phyloP scores from a whole-genome alignment of 53 echinoderm and acorn worm species.

The Paelopatides confundens region DNA sequence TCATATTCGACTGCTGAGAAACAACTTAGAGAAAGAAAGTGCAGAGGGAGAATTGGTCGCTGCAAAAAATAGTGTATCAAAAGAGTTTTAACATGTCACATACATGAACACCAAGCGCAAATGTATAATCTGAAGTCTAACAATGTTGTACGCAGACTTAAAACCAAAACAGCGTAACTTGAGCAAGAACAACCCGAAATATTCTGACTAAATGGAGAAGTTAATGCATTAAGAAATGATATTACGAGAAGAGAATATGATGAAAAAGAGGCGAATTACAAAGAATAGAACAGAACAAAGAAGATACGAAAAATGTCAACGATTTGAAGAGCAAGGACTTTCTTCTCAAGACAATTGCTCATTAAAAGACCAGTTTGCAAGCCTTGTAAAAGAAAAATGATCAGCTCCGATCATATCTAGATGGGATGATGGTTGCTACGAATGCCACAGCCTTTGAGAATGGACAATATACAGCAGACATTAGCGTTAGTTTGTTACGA shows the following conservation, averaged over 20 bases:
- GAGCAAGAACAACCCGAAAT: background rate
- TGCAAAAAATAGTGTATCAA: background rate
- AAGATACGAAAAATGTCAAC: background rate
- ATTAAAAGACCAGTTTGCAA: constrained; percentile 34
- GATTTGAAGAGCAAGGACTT: background rate
- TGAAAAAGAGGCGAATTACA: background rate
- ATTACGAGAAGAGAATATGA: background rate
- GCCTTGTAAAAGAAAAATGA: constrained; percentile 58
- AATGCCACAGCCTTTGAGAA: constrained; percentile 57
- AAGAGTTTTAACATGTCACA: background rate
- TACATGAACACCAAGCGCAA: background rate
- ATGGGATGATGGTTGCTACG: constrained; percentile 72
- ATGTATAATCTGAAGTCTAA: background rate
- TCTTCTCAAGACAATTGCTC: constrained; percentile 35
- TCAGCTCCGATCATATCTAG: constrained; percentile 34
- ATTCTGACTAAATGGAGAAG: background rate
- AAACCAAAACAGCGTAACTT: background rate
- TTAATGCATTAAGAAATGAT: background rate
- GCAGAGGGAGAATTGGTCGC: background rate
- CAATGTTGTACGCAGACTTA: background rate
- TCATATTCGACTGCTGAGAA: no score
- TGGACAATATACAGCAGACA: constrained; percentile 57
- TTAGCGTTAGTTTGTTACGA: constrained; percentile 71
- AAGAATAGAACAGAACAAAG: constrained; percentile 24
- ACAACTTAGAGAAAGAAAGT: no score